phyloP scores from a whole-genome alignment of 2,888 invertebrate genomes.

The Lysandra coridon region DNA sequence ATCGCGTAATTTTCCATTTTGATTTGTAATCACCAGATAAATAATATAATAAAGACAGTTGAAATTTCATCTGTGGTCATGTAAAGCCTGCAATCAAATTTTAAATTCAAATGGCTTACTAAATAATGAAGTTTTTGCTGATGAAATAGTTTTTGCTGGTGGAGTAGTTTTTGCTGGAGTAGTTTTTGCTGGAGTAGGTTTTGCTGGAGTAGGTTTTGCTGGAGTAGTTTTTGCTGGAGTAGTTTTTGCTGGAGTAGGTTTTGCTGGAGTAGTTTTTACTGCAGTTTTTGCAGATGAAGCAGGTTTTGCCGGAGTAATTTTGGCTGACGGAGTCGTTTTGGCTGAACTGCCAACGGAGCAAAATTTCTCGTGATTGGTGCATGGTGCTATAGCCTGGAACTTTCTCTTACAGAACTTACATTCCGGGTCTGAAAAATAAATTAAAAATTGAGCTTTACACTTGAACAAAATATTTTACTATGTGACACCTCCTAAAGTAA shows the following conservation, averaged over 20 bases:
- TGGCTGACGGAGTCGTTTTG: not conserved
- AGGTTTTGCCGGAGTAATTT: not conserved
- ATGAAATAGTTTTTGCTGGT: too few species aligned
- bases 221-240: constrained; percentile 37
- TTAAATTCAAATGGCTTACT: not conserved
- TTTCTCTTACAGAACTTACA: constrained; percentile 52
- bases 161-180: constrained; percentile 37
- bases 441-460: not conserved
- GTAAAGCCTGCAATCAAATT: too few species aligned
- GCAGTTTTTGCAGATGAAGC: not conserved
- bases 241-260: not conserved
- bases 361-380: constrained; percentile 49
- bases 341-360: constrained; percentile 40
- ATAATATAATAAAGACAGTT: too few species aligned
- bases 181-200: too few species aligned
- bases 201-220: too few species aligned
- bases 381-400: constrained; percentile 48
- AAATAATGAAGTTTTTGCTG: not conserved
- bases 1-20: too few species aligned
- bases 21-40: too few species aligned
- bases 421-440: constrained; percentile 50
- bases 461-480: not conserved
- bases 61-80: too few species aligned
- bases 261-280: not conserved
- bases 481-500: too few species aligned